A percentile compares a stretch with the other conserved stretches of the same genome.
Evolutionary conservation across 2,888 invertebrate genomes (phyloP).

Genomic region (Rhopalosiphum nymphaeae): DNA sequence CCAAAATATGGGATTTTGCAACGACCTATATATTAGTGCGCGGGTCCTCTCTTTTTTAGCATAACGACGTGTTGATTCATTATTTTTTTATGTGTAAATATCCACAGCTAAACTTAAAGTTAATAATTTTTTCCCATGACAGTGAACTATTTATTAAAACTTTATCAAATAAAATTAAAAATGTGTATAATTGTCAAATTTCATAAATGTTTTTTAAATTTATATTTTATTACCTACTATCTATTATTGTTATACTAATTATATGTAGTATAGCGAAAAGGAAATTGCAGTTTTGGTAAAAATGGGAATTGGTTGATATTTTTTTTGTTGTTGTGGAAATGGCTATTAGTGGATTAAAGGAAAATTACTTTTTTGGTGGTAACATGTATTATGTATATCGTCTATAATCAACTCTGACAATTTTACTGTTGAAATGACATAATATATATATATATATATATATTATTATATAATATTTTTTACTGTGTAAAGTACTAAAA

Average conservation of each 20-base stretch:
- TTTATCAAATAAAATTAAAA: too few relatives aligned
- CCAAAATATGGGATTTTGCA: neutral
- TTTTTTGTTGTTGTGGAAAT: neutral
- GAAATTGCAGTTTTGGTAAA: neutral
- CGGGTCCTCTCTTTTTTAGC: neutral
- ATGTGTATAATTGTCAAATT: too few relatives aligned
- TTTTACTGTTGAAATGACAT: neutral
- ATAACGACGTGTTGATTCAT: neutral
- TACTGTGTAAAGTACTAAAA: neutral
- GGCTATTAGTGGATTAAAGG: neutral
- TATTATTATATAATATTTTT: too few relatives aligned
- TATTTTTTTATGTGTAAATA: neutral
- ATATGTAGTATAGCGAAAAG: neutral
- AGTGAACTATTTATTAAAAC: too few relatives aligned
- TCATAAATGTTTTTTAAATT: too few relatives aligned
- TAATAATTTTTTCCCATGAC: too few relatives aligned
- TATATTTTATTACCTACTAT: too few relatives aligned
- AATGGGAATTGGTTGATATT: neutral
- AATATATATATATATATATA: neutral
- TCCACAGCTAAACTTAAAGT: neutral
- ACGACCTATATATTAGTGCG: neutral
- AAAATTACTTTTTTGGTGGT: neutral
- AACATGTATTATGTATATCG: neutral
- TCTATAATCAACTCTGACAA: neutral
- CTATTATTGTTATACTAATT: neutral